These are phyloP conservation scores for Pseudochaenichthys georgianus DNA, from an alignment of 2,797 vertebrate genomes.

Conservation along the genomic window DNA sequence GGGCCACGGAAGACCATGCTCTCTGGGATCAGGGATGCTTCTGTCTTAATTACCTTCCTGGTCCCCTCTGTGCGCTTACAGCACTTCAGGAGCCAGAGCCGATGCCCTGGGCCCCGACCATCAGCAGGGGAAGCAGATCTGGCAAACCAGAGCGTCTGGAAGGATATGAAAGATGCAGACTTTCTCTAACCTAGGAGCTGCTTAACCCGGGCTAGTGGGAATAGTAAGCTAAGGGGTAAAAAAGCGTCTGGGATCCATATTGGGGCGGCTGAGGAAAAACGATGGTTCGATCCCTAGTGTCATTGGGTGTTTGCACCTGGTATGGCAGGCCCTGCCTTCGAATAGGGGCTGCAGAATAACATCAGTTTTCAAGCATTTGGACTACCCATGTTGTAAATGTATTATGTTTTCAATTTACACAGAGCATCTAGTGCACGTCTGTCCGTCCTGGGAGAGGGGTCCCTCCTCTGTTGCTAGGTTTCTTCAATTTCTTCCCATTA, in stretches of 20 bases:
- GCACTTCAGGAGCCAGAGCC: slow-evolving; percentile 51
- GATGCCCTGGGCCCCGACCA: slow-evolving; percentile 51
- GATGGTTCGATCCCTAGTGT: no score
- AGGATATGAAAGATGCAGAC: slow-evolving; percentile 38
- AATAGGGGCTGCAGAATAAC: no score
- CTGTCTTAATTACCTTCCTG: slow-evolving; percentile 82
- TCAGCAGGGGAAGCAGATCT: slow-evolving; percentile 38
- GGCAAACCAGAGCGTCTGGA: slow-evolving; percentile 43
- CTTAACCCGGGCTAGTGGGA: slow-evolving; percentile 18
- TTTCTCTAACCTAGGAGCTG: background rate
- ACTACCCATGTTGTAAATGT: no score
- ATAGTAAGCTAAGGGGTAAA: slow-evolving; percentile 29
- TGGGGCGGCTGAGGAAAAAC: no score
- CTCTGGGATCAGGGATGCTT: slow-evolving; percentile 66
- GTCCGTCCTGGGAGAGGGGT: no score
- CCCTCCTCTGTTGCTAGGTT: no score
- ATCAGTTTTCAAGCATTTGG: no score
- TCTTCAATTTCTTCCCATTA: no score
- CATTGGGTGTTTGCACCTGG: no score
- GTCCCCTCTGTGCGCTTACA: slow-evolving; percentile 56
- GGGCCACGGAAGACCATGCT: slow-evolving; percentile 67
- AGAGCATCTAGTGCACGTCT: no score
- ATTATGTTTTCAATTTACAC: no score
- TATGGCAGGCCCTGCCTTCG: no score
- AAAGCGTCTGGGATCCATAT: slow-evolving; percentile 10